Evolutionary conservation across 2,113 vertebrate species (phyloP), one percentile per base, ranked within the genome.

Genomic region (Suricata suricatta): DNA sequence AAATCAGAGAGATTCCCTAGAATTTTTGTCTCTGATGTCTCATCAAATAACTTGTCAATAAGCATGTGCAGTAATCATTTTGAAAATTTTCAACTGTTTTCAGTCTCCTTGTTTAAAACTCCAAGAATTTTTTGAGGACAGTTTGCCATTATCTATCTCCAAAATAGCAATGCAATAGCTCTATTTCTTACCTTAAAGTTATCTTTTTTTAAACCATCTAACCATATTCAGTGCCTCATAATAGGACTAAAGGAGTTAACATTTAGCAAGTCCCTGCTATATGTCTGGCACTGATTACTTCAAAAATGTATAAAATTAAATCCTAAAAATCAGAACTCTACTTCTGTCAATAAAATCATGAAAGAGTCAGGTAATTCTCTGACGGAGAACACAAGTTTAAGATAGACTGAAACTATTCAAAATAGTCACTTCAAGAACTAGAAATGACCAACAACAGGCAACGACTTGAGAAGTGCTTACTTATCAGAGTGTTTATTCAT

Each of bases 1-100:
- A 74, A 80, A 69, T 91, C 14, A 80, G 5, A 52, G 66, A 71
- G 35, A 23, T 21, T 86, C 33, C 63, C 14, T 54, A 94, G 63
- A 94, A 88, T 60, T 89, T 93, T 86, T 96, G 38, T 60, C 41
- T 60, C 23, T 87, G 27, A 68, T 38, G 84, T 79, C 9, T 95
- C 57, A 57, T 77, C 8, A 94, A 88, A 92, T 74, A 85, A 81
- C 52, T 86, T 33, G 16, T 15, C 50, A 88, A 71, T 50, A 82
- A 1, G 16, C 71, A 92, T 90, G 31, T 50, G 4, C 21, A 13
- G 17, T 15, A 83, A 85, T 72, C 17, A 88, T 74, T 93, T 87
- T 41, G 4, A 79, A 92, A 52, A 85, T 74, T 68, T n/a, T 84
- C 38, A 72, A 91, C 11, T 35, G 31, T 79, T 92, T 92, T 93